Percentiles rank a stretch among this genome's conserved stretches.
Conservation (phyloP, 2,113 vertebrate species). For the Ophthalmolycus amberensis region DNA sequence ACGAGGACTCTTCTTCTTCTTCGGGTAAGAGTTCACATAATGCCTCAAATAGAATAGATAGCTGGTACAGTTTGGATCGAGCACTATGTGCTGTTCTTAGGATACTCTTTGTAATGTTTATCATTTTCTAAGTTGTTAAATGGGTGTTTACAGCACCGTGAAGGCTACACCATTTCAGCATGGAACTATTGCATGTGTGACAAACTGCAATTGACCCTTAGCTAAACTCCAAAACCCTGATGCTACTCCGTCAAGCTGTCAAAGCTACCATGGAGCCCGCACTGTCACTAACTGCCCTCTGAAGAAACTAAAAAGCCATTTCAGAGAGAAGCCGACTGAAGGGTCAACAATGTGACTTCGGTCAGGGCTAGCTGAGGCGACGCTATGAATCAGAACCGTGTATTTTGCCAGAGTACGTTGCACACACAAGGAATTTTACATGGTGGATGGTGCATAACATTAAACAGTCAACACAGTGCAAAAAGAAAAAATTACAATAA, state of each 20-base stretch:
- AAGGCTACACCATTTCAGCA: conserved; percentile 3
- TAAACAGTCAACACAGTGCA: too few relatives aligned
- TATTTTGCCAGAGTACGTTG: too few relatives aligned
- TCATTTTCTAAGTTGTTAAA: conserved; percentile 27
- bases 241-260: not conserved
- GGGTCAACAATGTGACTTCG: too few relatives aligned
- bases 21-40: conserved; percentile 16
- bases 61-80: conserved; percentile 9
- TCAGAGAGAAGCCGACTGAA: too few relatives aligned
- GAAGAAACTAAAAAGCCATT: too few relatives aligned
- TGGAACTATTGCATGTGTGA: conserved; percentile 20
- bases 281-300: not conserved
- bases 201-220: conserved; percentile 23
- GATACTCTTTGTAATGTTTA: conserved; percentile 6
- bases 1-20: not conserved
- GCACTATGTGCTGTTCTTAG: not conserved
- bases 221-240: not conserved
- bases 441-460: too few relatives aligned
- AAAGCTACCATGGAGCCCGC: not conserved
- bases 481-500: too few relatives aligned
- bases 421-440: too few relatives aligned
- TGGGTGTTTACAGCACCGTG: conserved; percentile 4
- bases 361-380: too few relatives aligned
- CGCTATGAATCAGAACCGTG: too few relatives aligned
- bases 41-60: conserved; percentile 24